Evolutionary conservation across 2,113 vertebrate genomes (phyloP).

Genomic region (Jacana jacana): DNA sequence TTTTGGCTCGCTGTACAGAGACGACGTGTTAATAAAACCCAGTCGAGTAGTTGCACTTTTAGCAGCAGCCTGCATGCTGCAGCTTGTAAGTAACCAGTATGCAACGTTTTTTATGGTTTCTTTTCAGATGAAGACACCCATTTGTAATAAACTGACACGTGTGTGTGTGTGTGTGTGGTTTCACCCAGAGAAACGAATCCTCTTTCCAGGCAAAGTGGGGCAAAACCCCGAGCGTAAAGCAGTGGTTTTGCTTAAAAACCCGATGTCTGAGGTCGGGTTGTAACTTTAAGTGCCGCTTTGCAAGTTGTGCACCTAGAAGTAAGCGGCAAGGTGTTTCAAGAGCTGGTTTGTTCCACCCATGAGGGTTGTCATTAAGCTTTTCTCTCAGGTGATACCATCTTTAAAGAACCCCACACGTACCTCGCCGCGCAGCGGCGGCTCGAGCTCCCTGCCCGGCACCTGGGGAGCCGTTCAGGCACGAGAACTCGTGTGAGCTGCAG

Average conservation of each 20-base stretch:
- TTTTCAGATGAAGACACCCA: neutral
- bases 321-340: neutral
- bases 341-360: neutral
- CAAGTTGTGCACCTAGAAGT: neutral
- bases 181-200: neutral
- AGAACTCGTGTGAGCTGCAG: neutral
- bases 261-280: neutral
- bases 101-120: neutral
- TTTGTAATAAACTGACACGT: too few relatives aligned
- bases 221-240: neutral
- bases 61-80: conserved; percentile 95
- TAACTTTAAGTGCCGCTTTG: neutral
- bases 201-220: neutral
- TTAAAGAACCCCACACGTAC: too few relatives aligned
- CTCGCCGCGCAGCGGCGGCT: too few relatives aligned
- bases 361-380: neutral
- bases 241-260: neutral
- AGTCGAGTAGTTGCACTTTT: conserved; percentile 91
- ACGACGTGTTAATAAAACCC: conserved; percentile 95
- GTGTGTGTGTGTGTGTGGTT: too few relatives aligned
- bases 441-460: too few relatives aligned
- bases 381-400: neutral
- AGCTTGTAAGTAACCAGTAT: conserved; percentile 84
- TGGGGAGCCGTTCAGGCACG: too few relatives aligned
- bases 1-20: conserved; percentile 94